These are phyloP conservation scores for Hipparchia semele DNA, from an alignment of 2,888 invertebrate species.

Conservation along the genomic window DNA sequence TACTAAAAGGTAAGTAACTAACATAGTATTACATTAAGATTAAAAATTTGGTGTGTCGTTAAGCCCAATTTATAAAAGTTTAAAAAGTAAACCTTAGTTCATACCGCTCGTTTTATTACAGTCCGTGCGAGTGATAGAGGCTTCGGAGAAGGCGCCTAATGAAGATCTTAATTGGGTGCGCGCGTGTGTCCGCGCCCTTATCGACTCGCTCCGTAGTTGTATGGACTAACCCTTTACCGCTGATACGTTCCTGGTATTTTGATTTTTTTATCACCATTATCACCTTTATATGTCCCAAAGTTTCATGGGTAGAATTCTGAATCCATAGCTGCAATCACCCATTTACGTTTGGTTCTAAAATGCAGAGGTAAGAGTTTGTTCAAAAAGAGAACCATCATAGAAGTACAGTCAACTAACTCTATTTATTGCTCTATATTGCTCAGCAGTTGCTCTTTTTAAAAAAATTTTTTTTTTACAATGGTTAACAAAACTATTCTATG, in stretches of 20 bases:
- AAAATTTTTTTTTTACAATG: too few relatives aligned
- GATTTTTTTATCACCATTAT: background rate
- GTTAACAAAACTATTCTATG: too few relatives aligned
- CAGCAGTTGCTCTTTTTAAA: too few relatives aligned
- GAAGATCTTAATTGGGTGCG: constrained; percentile 77
- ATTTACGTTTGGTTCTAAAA: background rate
- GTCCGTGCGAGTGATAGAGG: constrained; percentile 51
- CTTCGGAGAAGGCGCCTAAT: constrained; percentile 74
- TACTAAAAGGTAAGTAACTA: too few relatives aligned
- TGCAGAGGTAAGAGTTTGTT: too few relatives aligned
- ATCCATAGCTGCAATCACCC: background rate
- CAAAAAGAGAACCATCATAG: too few relatives aligned
- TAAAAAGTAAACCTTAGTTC: constrained; percentile 14
- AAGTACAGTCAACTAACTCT: too few relatives aligned
- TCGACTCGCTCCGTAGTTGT: constrained; percentile 38
- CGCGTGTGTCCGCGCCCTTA: constrained; percentile 66
- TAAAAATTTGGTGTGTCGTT: background rate
- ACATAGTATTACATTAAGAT: background rate
- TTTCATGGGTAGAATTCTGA: background rate
- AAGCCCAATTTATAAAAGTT: background rate
- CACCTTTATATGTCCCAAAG: background rate
- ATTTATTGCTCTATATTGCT: too few relatives aligned
- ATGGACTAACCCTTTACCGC: constrained; percentile 22
- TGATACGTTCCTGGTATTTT: constrained; percentile 25
- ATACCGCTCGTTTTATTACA: constrained; percentile 43